Conservation (phyloP, 2,113 vertebrate genomes). For the Trichomycterus rosablanca region DNA sequence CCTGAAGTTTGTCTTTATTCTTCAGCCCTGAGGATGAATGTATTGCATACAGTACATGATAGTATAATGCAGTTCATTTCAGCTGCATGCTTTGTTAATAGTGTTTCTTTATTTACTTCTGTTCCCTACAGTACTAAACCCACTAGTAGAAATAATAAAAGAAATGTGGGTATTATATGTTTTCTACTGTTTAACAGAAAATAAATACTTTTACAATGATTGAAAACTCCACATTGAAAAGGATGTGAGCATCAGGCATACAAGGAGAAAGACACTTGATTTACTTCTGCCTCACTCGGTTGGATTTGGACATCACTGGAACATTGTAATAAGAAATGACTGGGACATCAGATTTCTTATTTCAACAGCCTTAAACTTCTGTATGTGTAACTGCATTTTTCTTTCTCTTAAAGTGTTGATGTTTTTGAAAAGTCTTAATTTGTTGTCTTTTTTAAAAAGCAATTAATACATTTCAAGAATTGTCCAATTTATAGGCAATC, state of each 20-base stretch:
- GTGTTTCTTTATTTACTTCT: constrained; percentile 56
- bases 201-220: constrained; percentile 67
- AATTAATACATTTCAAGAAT: constrained; percentile 68
- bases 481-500: constrained; percentile 69
- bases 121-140: constrained; percentile 46
- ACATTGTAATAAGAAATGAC: constrained; percentile 51
- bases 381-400: constrained; percentile 65
- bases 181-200: constrained; percentile 63
- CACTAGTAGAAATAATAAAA: constrained; percentile 44
- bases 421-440: constrained; percentile 63
- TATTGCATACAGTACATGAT: constrained; percentile 68
- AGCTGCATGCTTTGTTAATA: constrained; percentile 47
- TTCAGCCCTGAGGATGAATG: constrained; percentile 71
- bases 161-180: constrained; percentile 53
- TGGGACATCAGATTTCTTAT: constrained; percentile 65
- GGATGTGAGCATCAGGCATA: constrained; percentile 48
- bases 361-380: constrained; percentile 77
- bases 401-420: constrained; percentile 61
- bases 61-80: constrained; percentile 66
- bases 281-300: constrained; percentile 60
- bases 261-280: constrained; percentile 62
- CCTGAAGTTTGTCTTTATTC: constrained; percentile 66
- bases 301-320: constrained; percentile 65
- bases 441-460: constrained; percentile 60
- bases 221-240: constrained; percentile 34